A percentile compares a stretch with the other conserved stretches of the same genome.
These are phyloP conservation scores for Myripristis jacobus DNA, from an alignment of 2,797 vertebrate species.

Conservation along the genomic window DNA sequence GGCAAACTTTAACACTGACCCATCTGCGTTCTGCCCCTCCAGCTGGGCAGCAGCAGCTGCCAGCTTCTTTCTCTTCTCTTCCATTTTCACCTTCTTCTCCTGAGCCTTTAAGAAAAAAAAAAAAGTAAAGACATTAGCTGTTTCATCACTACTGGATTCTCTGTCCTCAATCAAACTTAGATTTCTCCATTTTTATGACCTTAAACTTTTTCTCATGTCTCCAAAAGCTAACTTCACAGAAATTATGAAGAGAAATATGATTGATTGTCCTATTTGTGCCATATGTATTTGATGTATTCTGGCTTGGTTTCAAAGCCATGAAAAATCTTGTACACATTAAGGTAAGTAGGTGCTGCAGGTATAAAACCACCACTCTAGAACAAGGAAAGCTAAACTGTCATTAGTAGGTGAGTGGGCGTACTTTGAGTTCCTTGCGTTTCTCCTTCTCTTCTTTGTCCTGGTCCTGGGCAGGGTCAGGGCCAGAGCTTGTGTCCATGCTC, in stretches of 20 bases:
- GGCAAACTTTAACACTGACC: slow-evolving; percentile 81
- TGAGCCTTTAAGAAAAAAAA: slow-evolving; percentile 77
- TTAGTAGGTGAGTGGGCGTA: slow-evolving; percentile 65
- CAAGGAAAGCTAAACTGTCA: background rate
- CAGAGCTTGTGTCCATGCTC: slow-evolving; percentile 70
- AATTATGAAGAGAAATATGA: no score
- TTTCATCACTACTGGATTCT: background rate
- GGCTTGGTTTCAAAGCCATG: background rate
- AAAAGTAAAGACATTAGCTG: background rate
- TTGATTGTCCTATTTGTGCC: no score
- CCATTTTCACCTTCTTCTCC: slow-evolving; percentile 88
- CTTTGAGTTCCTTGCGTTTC: slow-evolving; percentile 83
- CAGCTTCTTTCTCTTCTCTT: slow-evolving; percentile 90
- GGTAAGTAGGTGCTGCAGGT: background rate
- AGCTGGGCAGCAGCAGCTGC: slow-evolving; percentile 86
- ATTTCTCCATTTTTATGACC: no score
- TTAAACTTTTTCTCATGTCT: no score
- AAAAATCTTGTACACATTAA: background rate
- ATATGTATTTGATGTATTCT: no score
- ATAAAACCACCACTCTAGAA: no score
- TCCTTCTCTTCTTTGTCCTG: slow-evolving; percentile 80
- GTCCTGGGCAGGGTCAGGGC: slow-evolving; percentile 47
- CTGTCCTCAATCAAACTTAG: background rate
- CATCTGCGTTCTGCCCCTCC: slow-evolving; percentile 91
- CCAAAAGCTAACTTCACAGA: no score